Percentiles rank a stretch among this genome's conserved stretches.
Evolutionary conservation across 2,797 vertebrate genomes (phyloP).

Genomic region (Chanos chanos): DNA sequence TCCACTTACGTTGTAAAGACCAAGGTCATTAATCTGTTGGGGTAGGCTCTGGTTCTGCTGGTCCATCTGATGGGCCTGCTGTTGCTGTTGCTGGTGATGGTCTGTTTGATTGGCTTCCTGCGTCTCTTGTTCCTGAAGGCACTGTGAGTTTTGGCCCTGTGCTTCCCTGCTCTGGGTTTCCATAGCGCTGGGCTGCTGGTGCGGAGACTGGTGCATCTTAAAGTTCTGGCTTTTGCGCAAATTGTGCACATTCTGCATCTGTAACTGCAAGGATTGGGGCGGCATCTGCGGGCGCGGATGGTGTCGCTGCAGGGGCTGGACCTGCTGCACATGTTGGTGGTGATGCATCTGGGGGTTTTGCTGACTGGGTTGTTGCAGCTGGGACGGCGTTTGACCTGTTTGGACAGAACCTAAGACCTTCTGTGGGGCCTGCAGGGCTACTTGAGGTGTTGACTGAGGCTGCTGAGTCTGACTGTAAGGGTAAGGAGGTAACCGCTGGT

Average conservation of each 20-base stretch:
- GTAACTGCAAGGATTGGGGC: conserved; percentile 43
- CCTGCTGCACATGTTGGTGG: background rate
- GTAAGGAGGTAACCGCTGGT: conserved; percentile 84
- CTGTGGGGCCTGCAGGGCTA: conserved; percentile 37
- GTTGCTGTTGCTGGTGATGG: conserved; percentile 50
- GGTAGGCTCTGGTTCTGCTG: conserved; percentile 49
- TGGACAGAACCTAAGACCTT: conserved; percentile 45
- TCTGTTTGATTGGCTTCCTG: background rate
- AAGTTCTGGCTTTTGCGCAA: conserved; percentile 60
- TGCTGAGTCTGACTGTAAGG: conserved; percentile 72
- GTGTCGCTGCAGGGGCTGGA: conserved; percentile 12
- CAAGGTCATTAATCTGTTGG: conserved; percentile 71
- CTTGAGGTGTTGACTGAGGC: conserved; percentile 39
- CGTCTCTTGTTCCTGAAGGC: conserved; percentile 47
- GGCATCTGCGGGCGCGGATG: conserved; percentile 47
- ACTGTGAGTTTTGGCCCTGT: conserved; percentile 50
- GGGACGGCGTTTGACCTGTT: conserved; percentile 51
- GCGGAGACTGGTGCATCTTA: conserved; percentile 54
- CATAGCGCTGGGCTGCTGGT: conserved; percentile 51
- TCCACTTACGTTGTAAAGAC: conserved; percentile 77
- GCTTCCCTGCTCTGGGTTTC: no score
- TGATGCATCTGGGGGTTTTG: conserved; percentile 42
- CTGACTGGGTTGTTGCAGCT: conserved; percentile 42
- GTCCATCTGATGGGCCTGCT: conserved; percentile 39
- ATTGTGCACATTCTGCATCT: conserved; percentile 63